Evolutionary conservation across 2,888 invertebrate genomes (phyloP).

Genomic region (Ametastegia equiseti): DNA sequence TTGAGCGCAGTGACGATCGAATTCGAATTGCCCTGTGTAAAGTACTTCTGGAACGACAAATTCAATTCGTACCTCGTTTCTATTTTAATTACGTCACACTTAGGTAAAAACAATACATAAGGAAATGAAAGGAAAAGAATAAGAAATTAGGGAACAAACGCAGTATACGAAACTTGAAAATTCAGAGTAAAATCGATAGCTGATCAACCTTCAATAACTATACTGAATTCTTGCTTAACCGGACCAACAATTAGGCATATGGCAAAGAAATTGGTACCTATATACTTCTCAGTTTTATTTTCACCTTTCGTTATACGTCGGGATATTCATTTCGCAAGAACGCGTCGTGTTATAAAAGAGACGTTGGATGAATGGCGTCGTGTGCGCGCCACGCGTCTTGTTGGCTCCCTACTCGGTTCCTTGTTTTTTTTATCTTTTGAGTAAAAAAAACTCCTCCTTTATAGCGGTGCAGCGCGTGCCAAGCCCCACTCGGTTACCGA

Average conservation of each 20-base stretch:
- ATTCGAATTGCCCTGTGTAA: neutral
- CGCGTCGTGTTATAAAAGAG: slow-evolving; percentile 24
- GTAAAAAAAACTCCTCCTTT: slow-evolving; percentile 44
- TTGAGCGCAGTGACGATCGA: neutral
- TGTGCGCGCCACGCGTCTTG: slow-evolving; percentile 47
- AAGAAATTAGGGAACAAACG: too few species aligned
- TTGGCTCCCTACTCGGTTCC: slow-evolving; percentile 48
- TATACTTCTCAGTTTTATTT: neutral
- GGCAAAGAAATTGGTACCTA: neutral
- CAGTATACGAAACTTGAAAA: neutral
- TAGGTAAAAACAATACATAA: neutral
- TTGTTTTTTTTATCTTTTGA: slow-evolving; percentile 50
- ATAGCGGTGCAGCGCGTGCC: slow-evolving; percentile 60
- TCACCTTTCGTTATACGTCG: neutral
- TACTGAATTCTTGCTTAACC: too few species aligned
- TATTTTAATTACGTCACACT: neutral
- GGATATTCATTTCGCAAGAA: slow-evolving; percentile 27
- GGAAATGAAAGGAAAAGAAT: neutral
- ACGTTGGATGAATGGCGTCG: slow-evolving; percentile 40
- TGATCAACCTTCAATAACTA: too few species aligned
- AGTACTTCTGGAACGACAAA: neutral
- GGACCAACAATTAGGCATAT: too few species aligned
- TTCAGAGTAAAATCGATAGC: neutral
- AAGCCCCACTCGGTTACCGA: slow-evolving; percentile 61
- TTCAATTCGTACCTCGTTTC: neutral